phyloP scores from a whole-genome alignment of 2,888 invertebrate genomes.

The Metopia argyrocephala region DNA sequence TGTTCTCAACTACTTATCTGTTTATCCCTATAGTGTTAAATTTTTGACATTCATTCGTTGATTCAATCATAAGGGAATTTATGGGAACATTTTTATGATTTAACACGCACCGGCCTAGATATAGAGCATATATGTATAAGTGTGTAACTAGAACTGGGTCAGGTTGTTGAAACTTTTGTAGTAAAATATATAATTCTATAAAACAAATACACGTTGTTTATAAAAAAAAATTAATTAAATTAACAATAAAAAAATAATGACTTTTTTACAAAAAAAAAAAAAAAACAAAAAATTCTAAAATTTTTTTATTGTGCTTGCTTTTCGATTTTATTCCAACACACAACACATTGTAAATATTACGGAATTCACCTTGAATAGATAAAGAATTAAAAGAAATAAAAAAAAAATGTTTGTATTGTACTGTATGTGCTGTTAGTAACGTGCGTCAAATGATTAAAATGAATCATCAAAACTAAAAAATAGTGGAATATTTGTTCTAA shows the following conservation, averaged over 20 bases:
- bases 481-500: neutral
- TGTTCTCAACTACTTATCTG: too few species aligned
- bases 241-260: too few species aligned
- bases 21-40: too few species aligned
- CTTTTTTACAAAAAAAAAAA: too few species aligned
- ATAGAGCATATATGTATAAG: neutral
- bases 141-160: conserved; percentile 17
- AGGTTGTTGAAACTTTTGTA: neutral
- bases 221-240: too few species aligned
- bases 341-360: conserved; percentile 22
- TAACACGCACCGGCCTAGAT: conserved; percentile 12
- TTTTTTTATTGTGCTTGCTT: neutral
- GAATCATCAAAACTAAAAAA: conserved; percentile 31
- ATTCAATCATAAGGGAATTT: conserved; percentile 35
- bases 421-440: neutral
- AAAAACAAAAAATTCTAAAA: too few species aligned
- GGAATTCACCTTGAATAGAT: conserved; percentile 60
- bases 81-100: conserved; percentile 35
- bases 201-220: neutral
- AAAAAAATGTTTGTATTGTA: too few species aligned
- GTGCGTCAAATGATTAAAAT: conserved; percentile 34
- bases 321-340: neutral
- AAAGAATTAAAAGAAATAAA: conserved; percentile 28
- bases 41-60: neutral
- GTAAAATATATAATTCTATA: neutral